Evolutionary conservation across 2,888 invertebrate species (phyloP).

Genomic region (Baccha elongata): DNA sequence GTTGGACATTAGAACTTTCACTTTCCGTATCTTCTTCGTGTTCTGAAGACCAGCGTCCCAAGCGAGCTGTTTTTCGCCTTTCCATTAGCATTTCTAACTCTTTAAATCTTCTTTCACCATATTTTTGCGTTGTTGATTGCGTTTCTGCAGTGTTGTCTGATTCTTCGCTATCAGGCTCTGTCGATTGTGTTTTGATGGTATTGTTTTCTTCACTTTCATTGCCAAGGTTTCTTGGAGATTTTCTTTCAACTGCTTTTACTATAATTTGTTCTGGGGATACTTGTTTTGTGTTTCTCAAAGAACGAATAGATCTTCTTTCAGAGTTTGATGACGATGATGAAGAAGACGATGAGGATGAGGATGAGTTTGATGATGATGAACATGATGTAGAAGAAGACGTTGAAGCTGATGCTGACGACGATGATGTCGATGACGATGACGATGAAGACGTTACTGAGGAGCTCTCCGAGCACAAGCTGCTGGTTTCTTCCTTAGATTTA

Average conservation of each 20-base stretch:
- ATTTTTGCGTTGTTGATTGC: neutral
- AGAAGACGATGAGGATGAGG: slow-evolving; percentile 1
- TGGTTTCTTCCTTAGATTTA: slow-evolving; percentile 49
- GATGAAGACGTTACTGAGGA: slow-evolving; percentile 44
- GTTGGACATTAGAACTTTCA: slow-evolving; percentile 36
- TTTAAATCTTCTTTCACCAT: slow-evolving; percentile 5
- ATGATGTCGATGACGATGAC: slow-evolving; percentile 3
- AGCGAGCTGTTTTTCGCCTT: slow-evolving; percentile 23
- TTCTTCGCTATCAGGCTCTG: slow-evolving; percentile 43
- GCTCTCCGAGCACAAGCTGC: slow-evolving; percentile 52
- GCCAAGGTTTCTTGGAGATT: neutral
- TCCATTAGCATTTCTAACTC: slow-evolving; percentile 27
- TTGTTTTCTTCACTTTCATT: neutral
- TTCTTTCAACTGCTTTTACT: neutral
- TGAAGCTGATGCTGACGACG: neutral
- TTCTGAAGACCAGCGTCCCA: slow-evolving; percentile 18
- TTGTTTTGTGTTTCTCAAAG: slow-evolving; percentile 27
- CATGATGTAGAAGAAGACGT: neutral
- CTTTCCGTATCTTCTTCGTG: slow-evolving; percentile 21
- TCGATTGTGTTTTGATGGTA: neutral
- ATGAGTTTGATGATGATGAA: slow-evolving; percentile 9
- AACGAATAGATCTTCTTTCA: slow-evolving; percentile 37
- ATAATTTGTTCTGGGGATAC: neutral
- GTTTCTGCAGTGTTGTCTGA: slow-evolving; percentile 16
- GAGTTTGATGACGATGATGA: slow-evolving; percentile 15